Base-by-base conservation (phyloP, 2,888 invertebrate species). In the Patella caerulea region DNA sequence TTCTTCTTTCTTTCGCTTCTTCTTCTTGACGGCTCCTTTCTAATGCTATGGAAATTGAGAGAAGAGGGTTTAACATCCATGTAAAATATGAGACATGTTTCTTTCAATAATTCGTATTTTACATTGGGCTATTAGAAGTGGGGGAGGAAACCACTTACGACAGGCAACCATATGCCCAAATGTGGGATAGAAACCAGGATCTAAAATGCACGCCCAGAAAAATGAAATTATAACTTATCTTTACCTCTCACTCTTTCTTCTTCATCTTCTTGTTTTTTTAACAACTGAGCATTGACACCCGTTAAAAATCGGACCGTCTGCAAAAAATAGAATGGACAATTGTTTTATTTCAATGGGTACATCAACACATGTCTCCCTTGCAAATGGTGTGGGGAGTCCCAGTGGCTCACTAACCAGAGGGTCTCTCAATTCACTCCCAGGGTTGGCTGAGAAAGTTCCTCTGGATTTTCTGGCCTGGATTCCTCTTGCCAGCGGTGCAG, bases 301-400 rank as follows among this genome's bases (percentile, higher is more conserved):
- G 82, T 85, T 87, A 88, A 88, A 77, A 85, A 85, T 34, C 81
- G 78, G 14, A 89, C 81, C 69, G 88, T 81, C 88, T 88, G 79
- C 11, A 79, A 74, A 74, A 74, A 74, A n/a, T 77, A 73, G 34
- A 71, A 76, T 55, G 29, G 17, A 15, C 71, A 14, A 54, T 53
- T 34, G 17, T 59, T 55, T 29, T 24, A 72, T 54, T 52, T 19
- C 19, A 53, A 17, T 15, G 54, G 3, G 24, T 19, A 17, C 11
- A 7, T 9, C 9, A 45, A 45, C 7, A 45, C 9, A 9, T 45
- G 7, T 45, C 45, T 45, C 45, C 7, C 45, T 45, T 45, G 45
- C 45, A 9, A 45, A 45, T 45, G 45, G 9, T 9, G 1, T 45
- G 45, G 45, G 34, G 34, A 34, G 34, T 34, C 34, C 3, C 4